These are phyloP conservation scores for Pachymerium ferrugineum DNA, from an alignment of 2,888 invertebrate genomes.

Conservation along the genomic window DNA sequence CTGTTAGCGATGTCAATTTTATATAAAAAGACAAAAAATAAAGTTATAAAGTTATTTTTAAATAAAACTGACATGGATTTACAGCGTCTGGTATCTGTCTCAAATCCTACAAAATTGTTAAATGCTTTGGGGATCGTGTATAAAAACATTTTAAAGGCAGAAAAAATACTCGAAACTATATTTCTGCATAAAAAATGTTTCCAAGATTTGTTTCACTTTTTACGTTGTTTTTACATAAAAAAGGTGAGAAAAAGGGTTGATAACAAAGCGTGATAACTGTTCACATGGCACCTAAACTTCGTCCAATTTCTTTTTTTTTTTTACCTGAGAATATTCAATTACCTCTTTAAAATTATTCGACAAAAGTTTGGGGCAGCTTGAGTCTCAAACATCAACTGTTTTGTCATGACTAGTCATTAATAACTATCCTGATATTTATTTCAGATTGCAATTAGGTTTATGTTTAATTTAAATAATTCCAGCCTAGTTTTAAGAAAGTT, in stretches of 20 bases:
- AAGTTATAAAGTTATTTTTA: conserved; percentile 15
- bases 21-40: conserved; percentile 16
- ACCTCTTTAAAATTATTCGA: not conserved
- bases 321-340: conserved; percentile 12
- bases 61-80: conserved; percentile 14
- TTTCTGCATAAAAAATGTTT: conserved; percentile 20
- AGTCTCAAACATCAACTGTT: not conserved
- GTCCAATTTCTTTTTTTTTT: conserved; percentile 1
- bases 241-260: not conserved
- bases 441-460: not conserved
- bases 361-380: conserved; percentile 13
- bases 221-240: not conserved
- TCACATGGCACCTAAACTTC: conserved; percentile 8
- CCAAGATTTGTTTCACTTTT: not conserved
- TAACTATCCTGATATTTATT: conserved; percentile 13
- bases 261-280: conserved; percentile 16
- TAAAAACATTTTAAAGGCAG: conserved; percentile 20
- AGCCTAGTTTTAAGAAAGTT: not conserved
- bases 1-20: not conserved
- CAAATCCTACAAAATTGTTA: not conserved
- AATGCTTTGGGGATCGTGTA: not conserved
- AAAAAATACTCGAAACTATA: conserved; percentile 3
- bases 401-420: not conserved
- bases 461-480: not conserved
- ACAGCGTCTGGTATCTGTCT: not conserved